Conservation (phyloP, 2,113 vertebrate genomes). For the Perca fluviatilis region DNA sequence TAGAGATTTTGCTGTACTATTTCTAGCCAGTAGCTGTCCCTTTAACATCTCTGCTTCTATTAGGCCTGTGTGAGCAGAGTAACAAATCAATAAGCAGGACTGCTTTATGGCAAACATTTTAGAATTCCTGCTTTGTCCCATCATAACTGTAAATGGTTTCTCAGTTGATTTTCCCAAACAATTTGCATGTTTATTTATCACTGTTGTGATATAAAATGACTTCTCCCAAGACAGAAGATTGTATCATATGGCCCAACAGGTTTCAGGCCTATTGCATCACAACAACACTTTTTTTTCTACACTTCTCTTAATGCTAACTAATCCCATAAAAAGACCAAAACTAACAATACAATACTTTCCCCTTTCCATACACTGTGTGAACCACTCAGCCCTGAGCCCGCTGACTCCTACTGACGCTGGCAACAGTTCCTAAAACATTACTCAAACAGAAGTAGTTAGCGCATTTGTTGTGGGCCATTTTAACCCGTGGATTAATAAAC, state of each 20-base stretch:
- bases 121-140: not conserved
- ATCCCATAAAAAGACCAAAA: not conserved
- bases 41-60: not conserved
- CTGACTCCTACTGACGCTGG: not conserved
- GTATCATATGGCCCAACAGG: too few species aligned
- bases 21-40: not conserved
- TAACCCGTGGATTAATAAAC: not conserved
- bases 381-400: too few species aligned
- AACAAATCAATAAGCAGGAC: not conserved
- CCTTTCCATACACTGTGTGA: too few species aligned
- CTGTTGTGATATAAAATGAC: too few species aligned
- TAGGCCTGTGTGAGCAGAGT: not conserved
- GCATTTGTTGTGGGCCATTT: not conserved
- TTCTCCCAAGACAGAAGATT: too few species aligned
- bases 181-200: not conserved
- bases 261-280: not conserved
- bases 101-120: not conserved
- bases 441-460: not conserved
- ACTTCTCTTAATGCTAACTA: not conserved
- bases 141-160: not conserved
- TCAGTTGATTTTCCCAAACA: not conserved
- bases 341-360: not conserved
- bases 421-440: not conserved
- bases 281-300: not conserved
- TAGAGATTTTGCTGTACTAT: not conserved